Base-by-base conservation (phyloP, 2,797 vertebrate genomes). In the Pygocentrus nattereri region DNA sequence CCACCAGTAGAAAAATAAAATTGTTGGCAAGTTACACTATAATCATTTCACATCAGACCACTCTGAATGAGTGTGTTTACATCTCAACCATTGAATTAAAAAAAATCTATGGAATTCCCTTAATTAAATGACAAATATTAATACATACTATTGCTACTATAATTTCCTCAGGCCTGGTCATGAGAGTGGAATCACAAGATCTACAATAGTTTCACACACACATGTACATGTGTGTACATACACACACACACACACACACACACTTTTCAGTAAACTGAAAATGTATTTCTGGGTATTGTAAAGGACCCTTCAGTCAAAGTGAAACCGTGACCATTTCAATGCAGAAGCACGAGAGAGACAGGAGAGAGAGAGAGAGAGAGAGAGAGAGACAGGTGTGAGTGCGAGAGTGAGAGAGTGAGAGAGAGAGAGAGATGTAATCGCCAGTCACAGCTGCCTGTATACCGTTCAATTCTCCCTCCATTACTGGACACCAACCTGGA, bases 401-500 rank as follows among this genome's bases (percentile, higher is more conserved):
- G 49, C 8, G 49, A 16, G 15, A 50, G 44, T n/a, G 12, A 47
- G 5, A 12, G 12, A 5, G 3, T 54, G 54, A 56, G 21, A 82
- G 25, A 56, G 64, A 79, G 5, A 78, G 31, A 56, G 58, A 79
- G 64, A 61, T 16, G 87, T 92, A 94, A 91, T 90, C 88, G 90
- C 92, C 91, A 92, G 91, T 90, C 84, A 88, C 90, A 91, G 90
- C 90, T 91, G 91, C 90, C 91, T 91, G 86, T 91, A 92, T 92
- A 93, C 92, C 92, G 92, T 83, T 93, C 90, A 91, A 91, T 92
- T 92, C 70, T 65, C 82, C 81, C 82, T 79, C 74, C 83, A 83
- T 84, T 90, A 89, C 90, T 91, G 91, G 92, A 88, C 91, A 91
- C 90, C 90, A 94, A 94, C 93, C 93, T 93, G 93, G 91, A 94